Evolutionary conservation across 1,140 invertebrate species (phyloP).

Genomic region (Psilanteris sp.): DNA sequence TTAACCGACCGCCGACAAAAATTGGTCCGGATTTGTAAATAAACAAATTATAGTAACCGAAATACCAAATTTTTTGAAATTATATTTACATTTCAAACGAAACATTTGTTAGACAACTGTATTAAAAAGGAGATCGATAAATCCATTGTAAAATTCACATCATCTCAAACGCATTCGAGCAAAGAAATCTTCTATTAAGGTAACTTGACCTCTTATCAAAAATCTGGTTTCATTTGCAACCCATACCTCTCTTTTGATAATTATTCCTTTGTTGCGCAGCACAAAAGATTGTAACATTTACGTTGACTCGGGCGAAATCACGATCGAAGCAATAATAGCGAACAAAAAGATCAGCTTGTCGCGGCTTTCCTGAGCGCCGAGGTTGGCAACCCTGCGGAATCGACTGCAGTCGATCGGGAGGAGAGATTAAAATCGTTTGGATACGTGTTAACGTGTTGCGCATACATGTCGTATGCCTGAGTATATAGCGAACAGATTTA

Average conservation of each 20-base stretch:
- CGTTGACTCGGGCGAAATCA: slow-evolving; percentile 45
- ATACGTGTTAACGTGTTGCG: slow-evolving; percentile 68
- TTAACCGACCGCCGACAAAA: too few species aligned
- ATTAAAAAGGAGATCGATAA: too few species aligned
- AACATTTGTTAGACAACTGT: too few species aligned
- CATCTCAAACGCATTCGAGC: too few species aligned
- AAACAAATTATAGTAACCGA: too few species aligned
- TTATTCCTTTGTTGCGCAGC: slow-evolving; percentile 41
- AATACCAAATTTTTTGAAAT: too few species aligned
- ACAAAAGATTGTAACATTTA: slow-evolving; percentile 40
- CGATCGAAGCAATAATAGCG: slow-evolving; percentile 51
- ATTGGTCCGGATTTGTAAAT: too few species aligned
- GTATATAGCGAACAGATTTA: slow-evolving; percentile 64
- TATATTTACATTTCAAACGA: too few species aligned
- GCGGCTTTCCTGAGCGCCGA: slow-evolving; percentile 25
- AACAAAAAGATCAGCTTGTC: slow-evolving; percentile 56
- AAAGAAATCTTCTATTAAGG: too few species aligned
- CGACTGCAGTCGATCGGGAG: slow-evolving; percentile 60
- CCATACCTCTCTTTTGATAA: slow-evolving; percentile 4
- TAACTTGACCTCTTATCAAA: too few species aligned
- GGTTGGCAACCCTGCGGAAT: slow-evolving; percentile 64
- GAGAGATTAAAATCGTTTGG: slow-evolving; percentile 66
- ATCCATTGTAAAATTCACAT: too few species aligned
- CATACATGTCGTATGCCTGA: slow-evolving; percentile 64
- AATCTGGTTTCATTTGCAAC: too few species aligned